A percentile compares a stretch with the other conserved stretches of the same genome.
These are phyloP conservation scores for Myocastor coypus DNA, from an alignment of 2,113 vertebrate species.

Conservation along the genomic window DNA sequence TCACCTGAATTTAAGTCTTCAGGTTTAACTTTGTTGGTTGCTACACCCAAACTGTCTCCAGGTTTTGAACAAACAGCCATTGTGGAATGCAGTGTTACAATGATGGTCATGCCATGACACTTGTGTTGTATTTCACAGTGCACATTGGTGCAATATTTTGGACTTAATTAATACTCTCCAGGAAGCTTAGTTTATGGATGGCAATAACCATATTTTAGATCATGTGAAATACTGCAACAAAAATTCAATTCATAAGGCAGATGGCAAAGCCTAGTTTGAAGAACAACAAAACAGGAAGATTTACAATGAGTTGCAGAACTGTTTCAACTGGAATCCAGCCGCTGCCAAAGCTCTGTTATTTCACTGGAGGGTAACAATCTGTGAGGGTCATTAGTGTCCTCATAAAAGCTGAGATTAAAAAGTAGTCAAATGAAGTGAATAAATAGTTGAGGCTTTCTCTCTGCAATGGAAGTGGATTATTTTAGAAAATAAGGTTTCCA, in stretches of 20 bases:
- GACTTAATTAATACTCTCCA: conserved; percentile 89
- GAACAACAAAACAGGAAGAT: conserved; percentile 85
- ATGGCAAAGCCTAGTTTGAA: conserved; percentile 83
- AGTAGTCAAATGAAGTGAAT: conserved; percentile 79
- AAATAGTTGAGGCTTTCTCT: conserved; percentile 69
- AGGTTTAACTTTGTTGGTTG: conserved; percentile 84
- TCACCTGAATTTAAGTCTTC: conserved; percentile 87
- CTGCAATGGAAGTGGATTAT: conserved; percentile 47
- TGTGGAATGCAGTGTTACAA: conserved; percentile 76
- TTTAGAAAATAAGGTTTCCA: conserved; percentile 58
- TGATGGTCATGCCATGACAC: conserved; percentile 68
- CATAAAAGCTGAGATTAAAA: conserved; percentile 78
- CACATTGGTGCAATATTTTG: conserved; percentile 85
- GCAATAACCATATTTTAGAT: conserved; percentile 88
- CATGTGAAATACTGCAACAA: conserved; percentile 85
- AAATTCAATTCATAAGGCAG: conserved; percentile 85
- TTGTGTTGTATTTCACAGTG: conserved; percentile 81
- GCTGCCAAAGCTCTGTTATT: conserved; percentile 78
- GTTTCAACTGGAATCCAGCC: conserved; percentile 81
- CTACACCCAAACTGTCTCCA: conserved; percentile 74
- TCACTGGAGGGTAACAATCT: conserved; percentile 83
- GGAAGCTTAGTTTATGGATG: conserved; percentile 85
- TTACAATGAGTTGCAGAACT: conserved; percentile 84
- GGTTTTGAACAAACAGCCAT: conserved; percentile 66
- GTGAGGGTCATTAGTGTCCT: conserved; percentile 80